Evolutionary conservation across 2,113 vertebrate genomes (phyloP), one percentile per base, ranked within the genome.

Genomic region (Lethenteron reissneri): DNA sequence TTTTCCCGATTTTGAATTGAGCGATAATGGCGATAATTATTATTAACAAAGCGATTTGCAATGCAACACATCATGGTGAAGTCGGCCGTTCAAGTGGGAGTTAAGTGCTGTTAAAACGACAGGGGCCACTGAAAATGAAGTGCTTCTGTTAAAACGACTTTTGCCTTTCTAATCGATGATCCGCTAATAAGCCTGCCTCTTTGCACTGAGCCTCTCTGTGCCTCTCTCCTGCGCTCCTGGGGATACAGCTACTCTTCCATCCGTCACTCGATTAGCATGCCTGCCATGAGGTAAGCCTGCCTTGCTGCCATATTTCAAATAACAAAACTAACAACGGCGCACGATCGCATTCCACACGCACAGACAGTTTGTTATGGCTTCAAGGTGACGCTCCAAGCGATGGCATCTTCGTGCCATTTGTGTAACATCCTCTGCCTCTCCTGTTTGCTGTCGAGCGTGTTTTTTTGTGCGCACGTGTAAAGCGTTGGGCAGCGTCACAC

Each of bases 191-290:
- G 10, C 10, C 64, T 68, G 64, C 25, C 10, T 11, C 64, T 68
- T 68, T n/a, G 25, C 25, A n/a, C 10, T 17, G n/a, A 17, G 25
- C n/a, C 64, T 25, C 64, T n/a, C 25, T 68, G n/a, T n/a, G n/a
- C 25, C 25, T 25, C n/a, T 68, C 10, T 25, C 25, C 25, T 68
- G n/a, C n/a, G 25, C n/a, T 68, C n/a, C 64, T 68, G n/a, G n/a
- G n/a, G 64, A n/a, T 68, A n/a, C 64, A 68, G 64, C 11, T 68
- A 68, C 64, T n/a, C 64, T 85, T 96, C 92, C 84, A 89, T 99
- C 75, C 91, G 92, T 75, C 94, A 97, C 80, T 99, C 94, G 14
- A 95, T 97, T 84, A 99, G 94, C 83, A 96, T 97, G 91, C 94
- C 94, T 0, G 84, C 85, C 21, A 96, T 99, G 92, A 99, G 94